Evolutionary conservation across 2,888 invertebrate species (phyloP), one percentile per base, ranked within the genome.

Genomic region (Argynnis bischoffii): DNA sequence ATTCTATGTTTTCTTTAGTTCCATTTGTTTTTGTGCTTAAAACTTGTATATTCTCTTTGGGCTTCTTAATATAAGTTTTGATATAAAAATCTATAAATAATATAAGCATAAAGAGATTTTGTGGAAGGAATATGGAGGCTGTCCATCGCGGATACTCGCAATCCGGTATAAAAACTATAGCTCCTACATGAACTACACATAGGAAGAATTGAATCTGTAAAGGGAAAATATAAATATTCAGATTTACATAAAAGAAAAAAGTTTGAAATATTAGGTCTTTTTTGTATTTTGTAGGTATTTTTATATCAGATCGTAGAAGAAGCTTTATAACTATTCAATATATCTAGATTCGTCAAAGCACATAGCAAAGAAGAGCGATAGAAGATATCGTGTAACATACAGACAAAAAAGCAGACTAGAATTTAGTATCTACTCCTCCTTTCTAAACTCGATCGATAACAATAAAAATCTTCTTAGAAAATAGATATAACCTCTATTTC

Each of bases 51-150:
- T 48, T 31, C n/a, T 53, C 66, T 47, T 13, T 47, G 0, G 85
- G 83, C 71, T 89, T 90, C 18, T 70, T 83, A 1, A 95, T 76
- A 76, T 96, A 96, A 0, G 94, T 78, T 76, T 94, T 94, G 59
- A 93, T 93, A 74, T 96, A 96, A 80, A 96, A 96, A 68, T 96
- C 95, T 0, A 88, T 77, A 77, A 96, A 96, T 2, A 96, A 82
- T 3, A 94, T 76, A 0, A 95, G 85, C 93, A 96, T 95, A 76
- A 95, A 94, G 0, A 94, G 51, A 79, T 95, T 95, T 79, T 96
- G 96, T 0, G 95, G 94, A 0, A 95, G 80, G 56, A 95, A 91
- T 0, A 95, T n/a, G 0, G 92, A 88, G 0, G 92, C 85, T 0
- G 84, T 81, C 91, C 94, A 93, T 13, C 90, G 87, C 1, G 96